A percentile compares a stretch with the other conserved stretches of the same genome.
Conservation (phyloP, 2,113 vertebrate genomes). For the Pterocles gutturalis region DNA sequence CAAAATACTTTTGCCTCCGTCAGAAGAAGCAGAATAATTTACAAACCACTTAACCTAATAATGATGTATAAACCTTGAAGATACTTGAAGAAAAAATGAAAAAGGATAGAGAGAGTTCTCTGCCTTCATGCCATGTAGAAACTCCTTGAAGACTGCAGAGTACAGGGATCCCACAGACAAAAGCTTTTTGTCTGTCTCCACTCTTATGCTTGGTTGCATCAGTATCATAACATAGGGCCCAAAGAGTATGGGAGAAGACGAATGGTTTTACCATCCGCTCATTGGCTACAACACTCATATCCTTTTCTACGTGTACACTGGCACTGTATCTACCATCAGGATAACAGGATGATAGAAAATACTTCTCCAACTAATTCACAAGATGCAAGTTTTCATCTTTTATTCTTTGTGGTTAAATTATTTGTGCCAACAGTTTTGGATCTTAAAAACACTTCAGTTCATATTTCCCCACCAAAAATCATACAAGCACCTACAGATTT, state of each 20-base stretch:
- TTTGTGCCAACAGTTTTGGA: not conserved
- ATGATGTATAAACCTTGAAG: not conserved
- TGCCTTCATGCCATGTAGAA: not conserved
- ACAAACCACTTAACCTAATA: not conserved
- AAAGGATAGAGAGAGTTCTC: not conserved
- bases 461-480: not conserved
- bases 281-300: too few relatives aligned
- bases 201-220: not conserved
- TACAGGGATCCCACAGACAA: rapidly evolving
- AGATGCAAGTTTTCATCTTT: not conserved
- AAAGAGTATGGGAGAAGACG: not conserved
- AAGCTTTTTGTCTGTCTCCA: not conserved
- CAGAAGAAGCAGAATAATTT: not conserved
- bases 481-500: not conserved
- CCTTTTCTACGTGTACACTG: not conserved
- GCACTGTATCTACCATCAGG: not conserved
- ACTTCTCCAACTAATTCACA: not conserved
- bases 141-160: not conserved
- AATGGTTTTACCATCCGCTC: not conserved
- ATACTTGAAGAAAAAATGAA: not conserved
- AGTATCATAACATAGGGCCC: not conserved
- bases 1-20: not conserved
- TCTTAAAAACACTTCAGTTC: not conserved
- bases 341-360: not conserved
- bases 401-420: not conserved